phyloP scores from a whole-genome alignment of 2,113 vertebrate species.

The Typhlomys cinereus region DNA sequence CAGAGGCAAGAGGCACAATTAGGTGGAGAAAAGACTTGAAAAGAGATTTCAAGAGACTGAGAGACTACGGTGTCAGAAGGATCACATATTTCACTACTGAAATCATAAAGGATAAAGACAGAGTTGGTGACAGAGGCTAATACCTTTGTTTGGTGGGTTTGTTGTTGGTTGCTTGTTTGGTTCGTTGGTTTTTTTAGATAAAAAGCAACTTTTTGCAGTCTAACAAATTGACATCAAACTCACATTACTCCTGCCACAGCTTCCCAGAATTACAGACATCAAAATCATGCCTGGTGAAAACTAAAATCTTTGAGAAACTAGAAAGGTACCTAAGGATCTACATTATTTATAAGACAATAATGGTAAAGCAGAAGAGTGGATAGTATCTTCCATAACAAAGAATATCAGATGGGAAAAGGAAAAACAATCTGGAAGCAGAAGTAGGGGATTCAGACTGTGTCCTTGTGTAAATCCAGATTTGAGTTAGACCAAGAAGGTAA shows the following conservation, averaged over 20 bases:
- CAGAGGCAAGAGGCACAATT: constrained; percentile 7
- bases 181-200: background rate
- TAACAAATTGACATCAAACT: background rate
- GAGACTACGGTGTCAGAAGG: background rate
- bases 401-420: background rate
- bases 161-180: too few species aligned
- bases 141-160: background rate
- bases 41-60: background rate
- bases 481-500: constrained; percentile 29
- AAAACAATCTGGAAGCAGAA: background rate
- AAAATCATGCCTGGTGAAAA: background rate
- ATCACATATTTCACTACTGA: background rate
- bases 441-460: background rate
- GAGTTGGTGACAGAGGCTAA: constrained; percentile 19
- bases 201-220: background rate
- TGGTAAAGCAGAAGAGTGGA: background rate
- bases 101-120: constrained; percentile 28
- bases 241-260: background rate
- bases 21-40: background rate
- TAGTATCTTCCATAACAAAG: background rate
- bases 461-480: constrained; percentile 29
- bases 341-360: constrained; percentile 21
- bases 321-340: background rate
- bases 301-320: constrained; percentile 48
- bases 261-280: background rate